These are phyloP conservation scores for Anguilla rostrata DNA, from an alignment of 2,113 vertebrate genomes.

Conservation along the genomic window DNA sequence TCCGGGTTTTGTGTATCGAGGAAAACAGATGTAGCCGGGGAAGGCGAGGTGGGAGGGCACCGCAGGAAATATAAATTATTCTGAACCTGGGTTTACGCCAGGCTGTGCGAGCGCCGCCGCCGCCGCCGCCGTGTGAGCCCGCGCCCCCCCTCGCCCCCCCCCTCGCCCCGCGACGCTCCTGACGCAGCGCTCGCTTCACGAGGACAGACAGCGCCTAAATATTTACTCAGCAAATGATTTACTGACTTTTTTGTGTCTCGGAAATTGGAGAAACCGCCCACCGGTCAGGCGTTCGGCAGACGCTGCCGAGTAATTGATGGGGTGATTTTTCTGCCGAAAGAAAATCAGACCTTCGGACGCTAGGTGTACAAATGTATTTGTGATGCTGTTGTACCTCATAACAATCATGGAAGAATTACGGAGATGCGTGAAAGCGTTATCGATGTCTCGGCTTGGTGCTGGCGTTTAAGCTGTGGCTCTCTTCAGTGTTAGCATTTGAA, in stretches of 20 bases:
- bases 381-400: background rate
- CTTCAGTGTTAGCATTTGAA: too few relatives aligned
- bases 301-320: background rate
- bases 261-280: background rate
- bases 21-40: conserved; percentile 97
- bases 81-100: conserved; percentile 73
- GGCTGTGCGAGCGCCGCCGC: conserved; percentile 43
- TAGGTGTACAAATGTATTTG: background rate
- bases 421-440: too few relatives aligned
- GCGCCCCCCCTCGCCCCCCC: background rate
- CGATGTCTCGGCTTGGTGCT: too few relatives aligned
- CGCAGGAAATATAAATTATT: conserved; percentile 80
- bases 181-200: background rate
- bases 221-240: background rate
- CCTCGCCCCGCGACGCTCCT: background rate
- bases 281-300: background rate
- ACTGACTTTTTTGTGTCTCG: background rate
- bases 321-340: background rate
- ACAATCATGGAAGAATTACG: too few relatives aligned
- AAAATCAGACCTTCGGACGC: background rate
- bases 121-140: background rate
- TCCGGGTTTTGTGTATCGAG: conserved; percentile 88
- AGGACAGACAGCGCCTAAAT: background rate
- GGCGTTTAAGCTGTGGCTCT: too few relatives aligned
- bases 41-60: conserved; percentile 78